phyloP scores from a whole-genome alignment of 2,888 invertebrate species.

The Polietes domitor region DNA sequence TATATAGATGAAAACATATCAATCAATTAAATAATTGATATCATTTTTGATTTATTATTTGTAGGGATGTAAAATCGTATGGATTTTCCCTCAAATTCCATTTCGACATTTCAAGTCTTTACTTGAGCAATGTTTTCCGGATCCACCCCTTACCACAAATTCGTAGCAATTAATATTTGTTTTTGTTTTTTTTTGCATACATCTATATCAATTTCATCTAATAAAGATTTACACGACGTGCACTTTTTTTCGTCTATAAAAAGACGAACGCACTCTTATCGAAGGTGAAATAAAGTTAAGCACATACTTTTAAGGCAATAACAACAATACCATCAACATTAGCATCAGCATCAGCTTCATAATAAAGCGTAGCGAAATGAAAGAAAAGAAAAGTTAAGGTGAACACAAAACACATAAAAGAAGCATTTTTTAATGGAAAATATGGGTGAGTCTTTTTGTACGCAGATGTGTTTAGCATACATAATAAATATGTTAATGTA shows the following conservation, averaged over 20 bases:
- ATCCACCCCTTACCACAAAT: background rate
- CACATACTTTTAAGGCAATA: background rate
- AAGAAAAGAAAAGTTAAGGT: background rate
- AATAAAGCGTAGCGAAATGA: background rate
- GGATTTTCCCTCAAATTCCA: no score
- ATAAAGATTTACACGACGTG: slow-evolving; percentile 8
- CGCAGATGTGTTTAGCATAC: slow-evolving; percentile 59
- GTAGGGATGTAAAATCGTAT: no score
- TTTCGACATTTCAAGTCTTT: no score
- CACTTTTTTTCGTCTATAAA: background rate
- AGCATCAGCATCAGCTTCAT: background rate
- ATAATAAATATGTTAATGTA: slow-evolving; percentile 46
- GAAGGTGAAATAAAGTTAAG: background rate
- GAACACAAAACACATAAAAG: background rate
- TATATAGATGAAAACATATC: no score
- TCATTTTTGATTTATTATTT: no score
- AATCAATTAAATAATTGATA: no score
- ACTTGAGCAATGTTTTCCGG: no score
- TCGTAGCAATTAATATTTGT: background rate
- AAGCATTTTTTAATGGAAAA: slow-evolving; percentile 11
- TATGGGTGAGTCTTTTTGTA: background rate
- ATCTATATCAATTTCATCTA: slow-evolving; percentile 2
- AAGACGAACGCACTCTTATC: background rate
- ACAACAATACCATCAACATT: background rate
- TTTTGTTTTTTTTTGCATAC: background rate